These are phyloP conservation scores for Dynastes maya DNA, from an alignment of 2,888 invertebrate species.

Conservation along the genomic window DNA sequence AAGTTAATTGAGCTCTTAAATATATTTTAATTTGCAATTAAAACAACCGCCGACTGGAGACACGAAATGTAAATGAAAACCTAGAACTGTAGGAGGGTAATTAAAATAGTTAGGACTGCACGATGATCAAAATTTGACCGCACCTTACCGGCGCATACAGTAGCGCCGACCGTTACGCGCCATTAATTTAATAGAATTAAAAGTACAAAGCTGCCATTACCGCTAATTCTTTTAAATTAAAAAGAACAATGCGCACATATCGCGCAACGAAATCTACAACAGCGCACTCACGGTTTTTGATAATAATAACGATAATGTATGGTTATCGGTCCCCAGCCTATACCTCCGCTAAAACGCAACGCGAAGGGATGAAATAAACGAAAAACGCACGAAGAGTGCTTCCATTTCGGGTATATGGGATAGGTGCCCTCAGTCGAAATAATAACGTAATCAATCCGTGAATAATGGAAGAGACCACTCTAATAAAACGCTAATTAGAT, in stretches of 20 bases:
- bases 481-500: slow-evolving; percentile 59
- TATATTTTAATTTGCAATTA: slow-evolving; percentile 20
- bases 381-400: slow-evolving; percentile 15
- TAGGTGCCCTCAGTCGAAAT: slow-evolving; percentile 42
- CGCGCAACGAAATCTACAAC: slow-evolving; percentile 40
- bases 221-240: slow-evolving; percentile 46
- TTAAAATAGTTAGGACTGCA: slow-evolving; percentile 22
- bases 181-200: slow-evolving; percentile 45
- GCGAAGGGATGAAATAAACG: slow-evolving; percentile 18
- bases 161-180: slow-evolving; percentile 8
- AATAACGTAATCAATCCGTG: slow-evolving; percentile 52
- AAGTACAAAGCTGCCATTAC: slow-evolving; percentile 35
- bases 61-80: background rate
- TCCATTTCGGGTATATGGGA: background rate
- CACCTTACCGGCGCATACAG: background rate
- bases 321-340: slow-evolving; percentile 39
- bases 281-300: slow-evolving; percentile 5
- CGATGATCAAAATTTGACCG: slow-evolving; percentile 13
- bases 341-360: slow-evolving; percentile 13
- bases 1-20: background rate
- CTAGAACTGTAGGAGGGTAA: slow-evolving; percentile 10
- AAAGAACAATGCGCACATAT: slow-evolving; percentile 39
- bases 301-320: slow-evolving; percentile 33
- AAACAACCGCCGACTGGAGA: slow-evolving; percentile 7
- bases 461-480: slow-evolving; percentile 54